Percentiles rank a stretch among this genome's conserved stretches.
phyloP scores from a whole-genome alignment of 2,113 vertebrate species.

The Collichthys lucidus region DNA sequence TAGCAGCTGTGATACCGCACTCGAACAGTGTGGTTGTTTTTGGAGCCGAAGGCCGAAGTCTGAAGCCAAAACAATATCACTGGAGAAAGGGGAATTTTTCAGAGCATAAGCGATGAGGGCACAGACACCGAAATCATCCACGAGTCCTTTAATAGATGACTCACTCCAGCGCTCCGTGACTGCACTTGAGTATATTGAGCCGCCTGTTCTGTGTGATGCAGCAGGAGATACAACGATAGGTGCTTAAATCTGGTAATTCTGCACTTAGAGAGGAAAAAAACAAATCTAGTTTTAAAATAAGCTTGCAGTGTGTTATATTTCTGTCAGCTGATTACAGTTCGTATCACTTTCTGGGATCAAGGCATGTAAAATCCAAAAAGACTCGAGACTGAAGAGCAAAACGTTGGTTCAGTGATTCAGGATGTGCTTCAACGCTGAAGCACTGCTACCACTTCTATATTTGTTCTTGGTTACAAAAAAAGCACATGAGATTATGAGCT shows the following conservation, averaged over 20 bases:
- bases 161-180: conserved; percentile 16
- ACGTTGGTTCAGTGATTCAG: conserved; percentile 12
- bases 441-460: conserved; percentile 23
- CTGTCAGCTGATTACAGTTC: background rate
- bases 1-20: background rate
- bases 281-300: background rate
- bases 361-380: background rate
- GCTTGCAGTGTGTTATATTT: background rate
- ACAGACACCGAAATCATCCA: conserved; percentile 23
- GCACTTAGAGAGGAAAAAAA: background rate
- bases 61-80: conserved; percentile 30
- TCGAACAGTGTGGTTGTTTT: conserved; percentile 14
- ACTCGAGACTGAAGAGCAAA: background rate
- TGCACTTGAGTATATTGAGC: background rate
- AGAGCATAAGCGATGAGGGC: conserved; percentile 17
- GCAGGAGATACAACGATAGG: background rate
- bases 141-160: conserved; percentile 31
- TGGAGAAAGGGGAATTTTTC: conserved; percentile 1
- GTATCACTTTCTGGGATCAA: background rate
- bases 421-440: conserved; percentile 19
- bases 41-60: conserved; percentile 1
- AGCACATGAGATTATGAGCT: conserved; percentile 53
- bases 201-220: too few species aligned
- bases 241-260: background rate
- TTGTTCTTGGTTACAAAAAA: conserved; percentile 52